Evolutionary conservation across 2,888 invertebrate genomes (phyloP).

Genomic region (Malacosoma neustria): DNA sequence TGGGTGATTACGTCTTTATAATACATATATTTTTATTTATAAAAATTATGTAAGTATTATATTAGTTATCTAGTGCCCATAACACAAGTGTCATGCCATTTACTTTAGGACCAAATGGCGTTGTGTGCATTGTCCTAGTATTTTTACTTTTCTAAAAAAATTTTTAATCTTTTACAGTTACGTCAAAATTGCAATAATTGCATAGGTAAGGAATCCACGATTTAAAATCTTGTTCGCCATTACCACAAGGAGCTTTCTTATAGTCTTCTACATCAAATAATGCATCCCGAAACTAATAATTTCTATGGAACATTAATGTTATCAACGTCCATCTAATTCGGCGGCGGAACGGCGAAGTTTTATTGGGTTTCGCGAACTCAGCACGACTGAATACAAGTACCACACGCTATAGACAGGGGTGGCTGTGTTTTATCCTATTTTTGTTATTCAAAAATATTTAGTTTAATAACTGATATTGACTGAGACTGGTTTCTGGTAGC

Average conservation of each 20-base stretch:
- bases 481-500: no score
- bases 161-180: background rate
- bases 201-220: background rate
- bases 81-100: no score
- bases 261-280: slow-evolving; percentile 10
- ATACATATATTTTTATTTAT: background rate
- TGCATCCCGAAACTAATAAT: slow-evolving; percentile 1
- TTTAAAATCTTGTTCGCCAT: background rate
- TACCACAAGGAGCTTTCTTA: background rate
- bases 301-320: background rate
- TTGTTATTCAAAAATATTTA: no score
- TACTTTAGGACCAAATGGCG: no score
- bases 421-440: slow-evolving; percentile 16
- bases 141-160: background rate
- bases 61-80: no score
- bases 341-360: slow-evolving; percentile 29
- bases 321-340: slow-evolving; percentile 9
- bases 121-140: no score
- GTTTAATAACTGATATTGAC: no score
- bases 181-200: no score
- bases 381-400: slow-evolving; percentile 21
- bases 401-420: slow-evolving; percentile 5
- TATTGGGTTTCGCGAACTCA: slow-evolving; percentile 34
- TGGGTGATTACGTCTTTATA: background rate
- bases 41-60: background rate